A percentile compares a stretch with the other conserved stretches of the same genome.
These are phyloP conservation scores for Nasonia oneida DNA, from an alignment of 2,888 invertebrate species.

Conservation along the genomic window DNA sequence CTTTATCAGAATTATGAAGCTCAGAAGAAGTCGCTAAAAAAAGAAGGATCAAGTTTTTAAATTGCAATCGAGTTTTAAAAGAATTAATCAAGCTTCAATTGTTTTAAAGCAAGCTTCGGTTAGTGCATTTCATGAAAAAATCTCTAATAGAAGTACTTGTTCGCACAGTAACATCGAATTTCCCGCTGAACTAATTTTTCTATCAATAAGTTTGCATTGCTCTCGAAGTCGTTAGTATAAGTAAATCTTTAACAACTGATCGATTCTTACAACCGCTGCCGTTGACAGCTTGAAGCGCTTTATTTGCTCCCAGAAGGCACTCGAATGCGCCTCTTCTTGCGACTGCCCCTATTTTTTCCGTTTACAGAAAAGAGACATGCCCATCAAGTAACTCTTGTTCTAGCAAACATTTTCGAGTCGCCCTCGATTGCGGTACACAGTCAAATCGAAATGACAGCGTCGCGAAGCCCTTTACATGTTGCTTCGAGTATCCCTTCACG, in stretches of 20 bases:
- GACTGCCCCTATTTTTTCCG: slow-evolving; percentile 4
- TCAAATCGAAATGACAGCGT: not conserved
- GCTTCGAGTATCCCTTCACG: not conserved
- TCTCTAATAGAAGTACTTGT: not conserved
- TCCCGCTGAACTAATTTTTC: not conserved
- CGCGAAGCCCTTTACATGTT: not conserved
- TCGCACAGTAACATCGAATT: not conserved
- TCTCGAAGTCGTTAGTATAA: not conserved
- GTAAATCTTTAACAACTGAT: slow-evolving; percentile 22
- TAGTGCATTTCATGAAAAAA: too few relatives aligned
- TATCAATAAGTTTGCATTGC: not conserved
- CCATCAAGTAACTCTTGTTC: slow-evolving; percentile 4
- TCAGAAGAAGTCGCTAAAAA: too few relatives aligned
- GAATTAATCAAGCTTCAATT: too few relatives aligned
- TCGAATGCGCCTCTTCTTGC: not conserved
- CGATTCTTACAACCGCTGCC: slow-evolving; percentile 8
- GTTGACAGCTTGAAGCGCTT: slow-evolving; percentile 29
- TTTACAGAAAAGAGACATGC: not conserved
- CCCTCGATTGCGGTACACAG: not conserved
- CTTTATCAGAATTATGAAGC: too few relatives aligned
- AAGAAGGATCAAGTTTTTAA: too few relatives aligned
- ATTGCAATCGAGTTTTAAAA: too few relatives aligned
- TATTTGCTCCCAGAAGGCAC: slow-evolving; percentile 30
- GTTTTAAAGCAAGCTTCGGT: too few relatives aligned
- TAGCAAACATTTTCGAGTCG: slow-evolving; percentile 24